These are phyloP conservation scores for Himantopus leucocephalus DNA, from an alignment of 2,113 vertebrate species.

Conservation along the genomic window DNA sequence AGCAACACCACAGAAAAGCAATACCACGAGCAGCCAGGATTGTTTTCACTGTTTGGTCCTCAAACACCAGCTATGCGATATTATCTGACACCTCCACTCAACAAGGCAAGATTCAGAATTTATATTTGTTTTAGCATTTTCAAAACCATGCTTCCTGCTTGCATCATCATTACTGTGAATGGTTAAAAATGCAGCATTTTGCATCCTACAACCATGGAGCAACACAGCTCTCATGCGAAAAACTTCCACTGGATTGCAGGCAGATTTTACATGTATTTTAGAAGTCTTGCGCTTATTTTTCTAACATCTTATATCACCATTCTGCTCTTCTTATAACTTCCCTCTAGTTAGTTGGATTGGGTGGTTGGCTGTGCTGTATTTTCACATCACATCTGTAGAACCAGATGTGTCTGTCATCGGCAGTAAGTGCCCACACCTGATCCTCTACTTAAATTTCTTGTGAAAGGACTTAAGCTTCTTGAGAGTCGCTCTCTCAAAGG, in stretches of 20 bases:
- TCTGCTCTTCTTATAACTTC: not conserved
- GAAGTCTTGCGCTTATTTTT: not conserved
- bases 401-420: not conserved
- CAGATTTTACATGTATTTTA: not conserved
- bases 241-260: not conserved
- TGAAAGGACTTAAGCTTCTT: not conserved
- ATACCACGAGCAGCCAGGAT: not conserved
- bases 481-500: not conserved
- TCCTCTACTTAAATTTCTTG: not conserved
- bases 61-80: not conserved
- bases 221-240: not conserved
- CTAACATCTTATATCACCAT: not conserved
- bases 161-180: not conserved
- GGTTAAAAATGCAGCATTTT: not conserved
- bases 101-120: not conserved
- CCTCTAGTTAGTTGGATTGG: not conserved
- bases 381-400: not conserved
- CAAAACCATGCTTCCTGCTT: not conserved
- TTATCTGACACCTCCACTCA: not conserved
- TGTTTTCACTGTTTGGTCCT: not conserved
- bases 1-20: not conserved
- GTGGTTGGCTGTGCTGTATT: not conserved
- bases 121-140: not conserved
- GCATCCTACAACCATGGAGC: fast-evolving
- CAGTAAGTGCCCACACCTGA: not conserved